Evolutionary conservation across 1,140 invertebrate species (phyloP), one percentile per base, ranked within the genome.

Genomic region (Macrocentrus cingulum): DNA sequence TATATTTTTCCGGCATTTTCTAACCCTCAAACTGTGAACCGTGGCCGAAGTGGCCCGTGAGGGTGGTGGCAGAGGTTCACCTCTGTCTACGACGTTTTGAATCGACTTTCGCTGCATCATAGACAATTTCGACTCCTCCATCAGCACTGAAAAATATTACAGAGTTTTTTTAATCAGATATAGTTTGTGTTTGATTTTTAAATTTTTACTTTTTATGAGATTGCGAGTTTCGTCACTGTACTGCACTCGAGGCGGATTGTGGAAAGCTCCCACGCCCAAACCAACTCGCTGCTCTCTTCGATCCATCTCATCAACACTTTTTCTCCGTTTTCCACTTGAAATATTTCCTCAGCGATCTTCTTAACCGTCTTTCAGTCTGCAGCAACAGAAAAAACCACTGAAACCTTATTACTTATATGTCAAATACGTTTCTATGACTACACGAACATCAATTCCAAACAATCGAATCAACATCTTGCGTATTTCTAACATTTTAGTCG

Each of bases 81-180:
- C 80, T 34, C 63, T 73, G 32, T 79, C 70, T 0, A 80, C 57
- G 3, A 70, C 72, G 16, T 64, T 63, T 52, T 76, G 67, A 44
- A 81, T 74, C 0, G 63, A 62, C 64, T 76, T 77, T 19, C 77
- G 72, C 59, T 77, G 77, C 65, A 76, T 69, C 74, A 80, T 80
- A 2, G 71, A 68, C 3, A 81, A 51, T 59, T 77, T 80, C 1
- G 79, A 79, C 63, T 81, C 80, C 51, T 80, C 75, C 72, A 81
- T 79, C n/a, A 81, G 56, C 16, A 77, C 80, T 81, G 55, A 56
- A 54, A 51, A 50, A 49, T 53, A 56, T 61, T 57, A 46, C 1
- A 25, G n/a, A n/a, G n/a, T n/a, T n/a, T n/a, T n/a, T n/a, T n/a
- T n/a, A n/a, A n/a, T n/a, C n/a, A n/a, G n/a, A n/a, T n/a, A n/a